Percentiles rank a stretch among this genome's conserved stretches.
phyloP scores from a whole-genome alignment of 2,888 invertebrate genomes.

The Dioctria rufipes region DNA sequence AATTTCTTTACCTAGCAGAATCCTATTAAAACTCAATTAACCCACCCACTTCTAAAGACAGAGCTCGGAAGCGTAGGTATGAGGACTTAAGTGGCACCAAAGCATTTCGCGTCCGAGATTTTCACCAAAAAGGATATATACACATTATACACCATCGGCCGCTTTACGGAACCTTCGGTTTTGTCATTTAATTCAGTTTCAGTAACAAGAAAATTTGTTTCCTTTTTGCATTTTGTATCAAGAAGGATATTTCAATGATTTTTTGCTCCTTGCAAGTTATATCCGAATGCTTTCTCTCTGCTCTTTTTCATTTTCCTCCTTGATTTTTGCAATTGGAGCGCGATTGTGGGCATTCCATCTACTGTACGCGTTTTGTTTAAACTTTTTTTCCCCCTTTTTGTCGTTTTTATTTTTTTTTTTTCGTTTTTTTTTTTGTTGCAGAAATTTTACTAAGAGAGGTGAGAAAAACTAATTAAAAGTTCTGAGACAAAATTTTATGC shows the following conservation, averaged over 20 bases:
- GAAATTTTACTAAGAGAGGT: constrained; percentile 33
- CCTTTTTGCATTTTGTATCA: constrained; percentile 40
- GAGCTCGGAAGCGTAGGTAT: constrained; percentile 57
- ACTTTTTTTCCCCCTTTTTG: no score
- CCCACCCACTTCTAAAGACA: constrained; percentile 50
- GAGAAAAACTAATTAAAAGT: constrained; percentile 71
- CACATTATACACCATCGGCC: background rate
- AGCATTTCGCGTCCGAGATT: constrained; percentile 54
- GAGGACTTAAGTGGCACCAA: constrained; percentile 60
- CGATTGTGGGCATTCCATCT: background rate
- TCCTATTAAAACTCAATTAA: constrained; percentile 60
- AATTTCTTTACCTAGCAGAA: constrained; percentile 57
- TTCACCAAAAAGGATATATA: background rate
- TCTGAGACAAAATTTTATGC: constrained; percentile 68
- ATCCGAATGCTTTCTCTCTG: constrained; percentile 23
- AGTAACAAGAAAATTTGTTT: constrained; percentile 50
- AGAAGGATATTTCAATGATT: constrained; percentile 13
- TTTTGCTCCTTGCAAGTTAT: constrained; percentile 6
- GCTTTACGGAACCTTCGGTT: constrained; percentile 3
- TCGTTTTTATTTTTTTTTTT: background rate
- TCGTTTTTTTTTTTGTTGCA: background rate
- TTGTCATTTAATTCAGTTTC: constrained; percentile 51
- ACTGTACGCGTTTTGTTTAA: background rate
- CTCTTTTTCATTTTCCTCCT: constrained; percentile 28
- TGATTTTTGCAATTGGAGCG: constrained; percentile 9